Conservation (phyloP, 2,113 vertebrate genomes). For the Balaenoptera acutorostrata region DNA sequence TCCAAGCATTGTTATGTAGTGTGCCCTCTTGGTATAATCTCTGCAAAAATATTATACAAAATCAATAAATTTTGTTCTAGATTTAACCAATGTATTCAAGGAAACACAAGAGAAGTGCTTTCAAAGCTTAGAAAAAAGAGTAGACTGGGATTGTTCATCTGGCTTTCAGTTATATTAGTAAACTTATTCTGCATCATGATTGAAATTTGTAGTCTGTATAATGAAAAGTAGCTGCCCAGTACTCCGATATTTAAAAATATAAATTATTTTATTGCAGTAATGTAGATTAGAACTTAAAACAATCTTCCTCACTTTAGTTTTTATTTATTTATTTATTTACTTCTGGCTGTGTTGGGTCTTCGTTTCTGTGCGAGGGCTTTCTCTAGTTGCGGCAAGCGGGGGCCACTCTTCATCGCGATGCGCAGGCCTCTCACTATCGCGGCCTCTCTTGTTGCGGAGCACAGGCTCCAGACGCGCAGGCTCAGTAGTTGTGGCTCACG, state of each 20-base stretch:
- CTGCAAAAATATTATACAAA: background rate
- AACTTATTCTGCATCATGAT: background rate
- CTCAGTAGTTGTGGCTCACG: too few species aligned
- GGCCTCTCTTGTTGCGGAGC: too few species aligned
- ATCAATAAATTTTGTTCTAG: background rate
- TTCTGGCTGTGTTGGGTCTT: too few species aligned
- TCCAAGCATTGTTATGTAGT: background rate
- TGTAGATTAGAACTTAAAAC: background rate
- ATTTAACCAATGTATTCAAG: conserved; percentile 18
- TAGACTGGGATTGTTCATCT: background rate
- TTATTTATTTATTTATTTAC: too few species aligned
- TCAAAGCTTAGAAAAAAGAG: background rate
- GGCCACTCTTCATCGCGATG: too few species aligned
- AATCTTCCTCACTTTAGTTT: background rate
- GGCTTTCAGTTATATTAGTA: conserved; percentile 12
- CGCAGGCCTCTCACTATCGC: too few species aligned
- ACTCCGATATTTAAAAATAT: background rate
- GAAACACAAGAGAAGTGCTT: conserved; percentile 37
- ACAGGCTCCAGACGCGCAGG: too few species aligned
- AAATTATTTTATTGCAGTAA: background rate
- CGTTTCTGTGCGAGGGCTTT: too few species aligned
- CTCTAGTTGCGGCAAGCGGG: too few species aligned
- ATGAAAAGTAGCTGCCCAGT: background rate
- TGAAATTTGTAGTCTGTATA: background rate
- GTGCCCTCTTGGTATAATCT: background rate